phyloP scores from a whole-genome alignment of 2,113 vertebrate species.

The Vulpes ferrilata region DNA sequence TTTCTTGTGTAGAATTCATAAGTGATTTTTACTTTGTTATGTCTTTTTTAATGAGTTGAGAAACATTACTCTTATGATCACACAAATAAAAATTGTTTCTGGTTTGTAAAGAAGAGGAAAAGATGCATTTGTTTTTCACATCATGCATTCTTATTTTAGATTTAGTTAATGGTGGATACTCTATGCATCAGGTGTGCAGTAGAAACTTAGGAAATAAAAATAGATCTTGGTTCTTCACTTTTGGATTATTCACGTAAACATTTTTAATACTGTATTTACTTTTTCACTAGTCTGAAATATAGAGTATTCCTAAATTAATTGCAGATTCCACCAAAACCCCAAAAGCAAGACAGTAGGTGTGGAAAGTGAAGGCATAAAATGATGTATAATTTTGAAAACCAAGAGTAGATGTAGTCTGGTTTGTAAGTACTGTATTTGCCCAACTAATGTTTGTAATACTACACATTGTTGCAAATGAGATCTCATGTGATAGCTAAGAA shows the following conservation, averaged over 20 bases:
- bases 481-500: slow-evolving; percentile 18
- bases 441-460: neutral
- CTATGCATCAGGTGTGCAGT: neutral
- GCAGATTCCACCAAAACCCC: neutral
- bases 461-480: neutral
- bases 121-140: slow-evolving; percentile 4
- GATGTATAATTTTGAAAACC: neutral
- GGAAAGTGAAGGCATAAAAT: slow-evolving; percentile 40
- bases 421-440: neutral
- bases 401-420: neutral
- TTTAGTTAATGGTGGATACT: neutral
- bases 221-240: slow-evolving; percentile 42
- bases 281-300: neutral
- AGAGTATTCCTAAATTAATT: slow-evolving; percentile 19
- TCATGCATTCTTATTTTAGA: slow-evolving; percentile 28
- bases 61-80: slow-evolving; percentile 36
- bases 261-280: slow-evolving; percentile 43
- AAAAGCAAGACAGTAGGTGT: neutral
- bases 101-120: neutral
- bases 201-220: slow-evolving; percentile 40
- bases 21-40: slow-evolving; percentile 38
- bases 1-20: slow-evolving; percentile 1
- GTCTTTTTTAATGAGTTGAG: slow-evolving; percentile 19
- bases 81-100: slow-evolving; percentile 11
- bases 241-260: slow-evolving; percentile 42